A percentile compares a stretch with the other conserved stretches of the same genome.
Evolutionary conservation across 1,140 invertebrate species (phyloP).

Genomic region (Zophobas atratus): DNA sequence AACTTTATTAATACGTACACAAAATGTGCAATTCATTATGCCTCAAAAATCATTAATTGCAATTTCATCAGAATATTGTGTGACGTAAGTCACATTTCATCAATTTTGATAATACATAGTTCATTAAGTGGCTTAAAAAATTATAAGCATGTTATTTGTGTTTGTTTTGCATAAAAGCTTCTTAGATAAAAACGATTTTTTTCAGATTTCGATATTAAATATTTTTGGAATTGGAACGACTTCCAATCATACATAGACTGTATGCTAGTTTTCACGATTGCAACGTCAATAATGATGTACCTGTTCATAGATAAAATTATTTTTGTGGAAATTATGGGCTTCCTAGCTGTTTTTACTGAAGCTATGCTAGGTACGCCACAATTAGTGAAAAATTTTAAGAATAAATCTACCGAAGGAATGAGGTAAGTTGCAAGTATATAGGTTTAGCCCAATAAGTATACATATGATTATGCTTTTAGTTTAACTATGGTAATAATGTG

Average conservation of each 20-base stretch:
- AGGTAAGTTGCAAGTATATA: constrained; percentile 76
- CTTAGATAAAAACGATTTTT: constrained; percentile 56
- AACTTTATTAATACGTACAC: too few relatives aligned
- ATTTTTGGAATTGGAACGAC: constrained; percentile 99
- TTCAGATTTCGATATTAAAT: constrained; percentile 89
- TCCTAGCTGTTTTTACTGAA: constrained; percentile 95
- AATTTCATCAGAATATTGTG: too few relatives aligned
- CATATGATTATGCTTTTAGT: constrained; percentile 72
- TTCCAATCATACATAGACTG: constrained; percentile 97
- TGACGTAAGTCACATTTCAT: too few relatives aligned
- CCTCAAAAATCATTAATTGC: too few relatives aligned
- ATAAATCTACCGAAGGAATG: constrained; percentile 97
- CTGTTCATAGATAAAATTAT: constrained; percentile 84
- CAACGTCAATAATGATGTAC: constrained; percentile 90
- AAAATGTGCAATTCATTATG: too few relatives aligned
- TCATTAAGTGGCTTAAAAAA: background rate
- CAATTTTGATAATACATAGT: too few relatives aligned
- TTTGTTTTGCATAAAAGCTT: background rate
- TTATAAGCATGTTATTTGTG: background rate
- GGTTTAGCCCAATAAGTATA: too few relatives aligned
- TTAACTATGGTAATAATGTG: constrained; percentile 97
- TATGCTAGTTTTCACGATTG: constrained; percentile 87
- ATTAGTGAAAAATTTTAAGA: constrained; percentile 89
- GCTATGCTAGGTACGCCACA: constrained; percentile 97
- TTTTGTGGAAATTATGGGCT: constrained; percentile 93